A percentile compares a stretch with the other conserved stretches of the same genome.
Conservation (phyloP, 2,797 vertebrate species). For the Buceros bicornis region DNA sequence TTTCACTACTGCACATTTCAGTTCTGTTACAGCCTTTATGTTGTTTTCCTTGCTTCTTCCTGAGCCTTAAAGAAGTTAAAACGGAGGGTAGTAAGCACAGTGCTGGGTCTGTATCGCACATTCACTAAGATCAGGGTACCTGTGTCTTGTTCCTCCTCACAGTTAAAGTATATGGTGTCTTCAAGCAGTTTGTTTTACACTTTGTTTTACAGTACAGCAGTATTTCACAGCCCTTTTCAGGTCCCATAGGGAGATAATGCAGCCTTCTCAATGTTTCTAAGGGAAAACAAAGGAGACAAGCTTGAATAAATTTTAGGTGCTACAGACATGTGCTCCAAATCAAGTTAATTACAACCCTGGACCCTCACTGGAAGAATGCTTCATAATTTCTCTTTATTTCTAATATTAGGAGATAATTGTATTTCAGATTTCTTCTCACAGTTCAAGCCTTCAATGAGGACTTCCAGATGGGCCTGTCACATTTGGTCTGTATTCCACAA, state of each 20-base stretch:
- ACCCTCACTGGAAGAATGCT: background rate
- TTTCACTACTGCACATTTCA: background rate
- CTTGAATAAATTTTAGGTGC: background rate
- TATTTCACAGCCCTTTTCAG: background rate
- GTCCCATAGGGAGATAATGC: background rate
- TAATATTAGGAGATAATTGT: background rate
- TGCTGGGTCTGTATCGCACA: background rate
- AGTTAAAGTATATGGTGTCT: background rate
- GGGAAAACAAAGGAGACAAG: background rate
- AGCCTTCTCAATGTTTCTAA: background rate
- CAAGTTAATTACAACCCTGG: background rate
- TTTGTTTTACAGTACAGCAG: background rate
- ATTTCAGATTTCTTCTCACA: background rate
- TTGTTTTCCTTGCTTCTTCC: background rate
- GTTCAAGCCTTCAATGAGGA: background rate
- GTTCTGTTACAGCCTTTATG: background rate
- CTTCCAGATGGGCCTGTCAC: background rate
- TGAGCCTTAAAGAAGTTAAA: background rate
- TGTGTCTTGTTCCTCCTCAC: background rate
- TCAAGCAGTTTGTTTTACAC: background rate
- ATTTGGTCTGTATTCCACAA: background rate
- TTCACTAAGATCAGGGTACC: background rate
- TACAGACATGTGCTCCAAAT: background rate
- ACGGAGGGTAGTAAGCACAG: accelerated
- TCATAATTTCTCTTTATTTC: background rate